phyloP scores from a whole-genome alignment of 2,113 vertebrate species.

The Pterocles orientalis region DNA sequence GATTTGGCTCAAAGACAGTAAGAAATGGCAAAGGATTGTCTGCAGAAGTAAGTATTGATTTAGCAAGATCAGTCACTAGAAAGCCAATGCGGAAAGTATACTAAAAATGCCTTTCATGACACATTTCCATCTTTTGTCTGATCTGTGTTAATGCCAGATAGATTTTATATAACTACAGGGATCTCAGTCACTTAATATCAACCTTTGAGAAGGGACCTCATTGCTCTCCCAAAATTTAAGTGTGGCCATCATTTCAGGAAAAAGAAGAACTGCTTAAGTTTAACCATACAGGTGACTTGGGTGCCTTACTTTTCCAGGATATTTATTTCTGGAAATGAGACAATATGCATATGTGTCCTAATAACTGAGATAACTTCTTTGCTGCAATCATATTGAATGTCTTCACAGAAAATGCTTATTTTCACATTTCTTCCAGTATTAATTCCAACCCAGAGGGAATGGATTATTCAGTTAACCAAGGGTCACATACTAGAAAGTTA shows the following conservation, averaged over 20 bases:
- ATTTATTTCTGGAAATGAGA: neutral
- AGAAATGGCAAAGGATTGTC: slow-evolving; percentile 11
- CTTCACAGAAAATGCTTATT: slow-evolving; percentile 4
- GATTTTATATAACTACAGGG: neutral
- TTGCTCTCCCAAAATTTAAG: neutral
- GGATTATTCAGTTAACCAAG: neutral
- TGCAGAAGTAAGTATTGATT: slow-evolving; percentile 34
- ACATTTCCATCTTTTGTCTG: slow-evolving; percentile 8
- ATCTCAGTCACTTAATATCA: neutral
- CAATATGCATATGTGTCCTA: neutral
- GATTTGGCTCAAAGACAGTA: neutral
- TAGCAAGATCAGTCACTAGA: slow-evolving; percentile 22
- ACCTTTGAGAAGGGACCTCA: neutral
- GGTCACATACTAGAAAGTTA: neutral
- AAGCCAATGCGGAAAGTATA: neutral
- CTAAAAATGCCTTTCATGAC: neutral
- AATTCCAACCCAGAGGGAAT: neutral
- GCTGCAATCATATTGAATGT: neutral
- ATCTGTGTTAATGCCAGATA: neutral
- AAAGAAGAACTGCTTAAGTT: neutral
- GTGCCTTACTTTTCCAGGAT: neutral
- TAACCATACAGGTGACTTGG: neutral
- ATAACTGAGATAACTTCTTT: neutral
- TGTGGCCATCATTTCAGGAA: neutral
- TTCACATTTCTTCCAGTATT: neutral